Conservation (phyloP, 2,888 invertebrate species). For the Mactromeris polynyma region DNA sequence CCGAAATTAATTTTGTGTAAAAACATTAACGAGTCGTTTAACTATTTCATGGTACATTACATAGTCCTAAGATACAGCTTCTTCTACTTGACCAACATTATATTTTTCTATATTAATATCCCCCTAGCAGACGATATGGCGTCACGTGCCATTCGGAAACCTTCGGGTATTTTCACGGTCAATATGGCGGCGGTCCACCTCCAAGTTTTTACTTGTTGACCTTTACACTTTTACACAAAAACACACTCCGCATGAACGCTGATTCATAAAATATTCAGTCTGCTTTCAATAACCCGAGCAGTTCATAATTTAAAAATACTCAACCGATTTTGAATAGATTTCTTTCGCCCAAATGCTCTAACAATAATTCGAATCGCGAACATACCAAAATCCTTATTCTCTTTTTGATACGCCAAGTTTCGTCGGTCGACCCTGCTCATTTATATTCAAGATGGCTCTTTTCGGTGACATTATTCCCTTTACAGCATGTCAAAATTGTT, state of each 20-base stretch:
- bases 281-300: slow-evolving; percentile 39
- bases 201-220: slow-evolving; percentile 45
- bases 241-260: slow-evolving; percentile 29
- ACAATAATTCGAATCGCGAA: slow-evolving; percentile 49
- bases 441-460: slow-evolving; percentile 56
- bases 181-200: slow-evolving; percentile 51
- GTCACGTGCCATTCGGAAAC: slow-evolving; percentile 28
- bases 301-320: slow-evolving; percentile 53
- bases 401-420: slow-evolving; percentile 34
- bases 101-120: background rate
- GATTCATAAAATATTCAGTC: slow-evolving; percentile 40
- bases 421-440: slow-evolving; percentile 39
- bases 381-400: slow-evolving; percentile 49
- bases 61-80: background rate
- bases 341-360: slow-evolving; percentile 49
- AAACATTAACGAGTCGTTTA: background rate
- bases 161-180: slow-evolving; percentile 38
- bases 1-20: no score
- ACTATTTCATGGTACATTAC: background rate
- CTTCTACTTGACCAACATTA: background rate
- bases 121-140: slow-evolving; percentile 37
- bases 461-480: slow-evolving; percentile 54
- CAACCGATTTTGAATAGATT: slow-evolving; percentile 34
- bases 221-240: slow-evolving; percentile 28
- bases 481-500: slow-evolving; percentile 53